Conservation (phyloP, 1,140 invertebrate species). For the Lepidurus apus region DNA sequence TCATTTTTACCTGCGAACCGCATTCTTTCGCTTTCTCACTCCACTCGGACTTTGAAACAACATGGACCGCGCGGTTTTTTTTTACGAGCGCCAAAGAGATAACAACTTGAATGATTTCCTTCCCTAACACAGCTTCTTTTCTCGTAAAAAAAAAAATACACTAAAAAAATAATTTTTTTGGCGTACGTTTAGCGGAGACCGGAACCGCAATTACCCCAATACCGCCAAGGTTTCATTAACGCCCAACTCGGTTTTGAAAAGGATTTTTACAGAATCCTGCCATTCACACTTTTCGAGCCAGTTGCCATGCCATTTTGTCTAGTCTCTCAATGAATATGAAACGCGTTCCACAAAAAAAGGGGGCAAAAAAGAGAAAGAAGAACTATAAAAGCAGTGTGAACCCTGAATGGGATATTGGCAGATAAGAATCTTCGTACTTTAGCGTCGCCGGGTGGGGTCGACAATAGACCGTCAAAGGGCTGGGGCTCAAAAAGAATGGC, state of each 20-base stretch:
- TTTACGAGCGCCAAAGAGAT: conserved; percentile 11
- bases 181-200: background rate
- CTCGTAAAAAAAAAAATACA: too few species aligned
- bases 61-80: background rate
- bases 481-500: background rate
- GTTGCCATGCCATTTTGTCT: background rate
- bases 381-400: background rate
- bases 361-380: background rate
- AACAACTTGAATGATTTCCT: conserved; percentile 5
- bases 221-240: background rate
- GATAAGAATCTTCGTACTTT: background rate
- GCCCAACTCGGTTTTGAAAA: background rate
- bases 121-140: background rate
- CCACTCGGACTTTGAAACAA: background rate
- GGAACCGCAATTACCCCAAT: background rate
- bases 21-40: background rate
- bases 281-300: background rate
- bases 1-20: conserved; percentile 17
- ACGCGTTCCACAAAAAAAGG: background rate
- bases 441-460: background rate
- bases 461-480: background rate
- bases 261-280: background rate
- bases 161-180: background rate
- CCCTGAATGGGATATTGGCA: background rate
- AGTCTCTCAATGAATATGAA: background rate